phyloP scores from a whole-genome alignment of 2,113 vertebrate genomes.

The Sciurus niger region DNA sequence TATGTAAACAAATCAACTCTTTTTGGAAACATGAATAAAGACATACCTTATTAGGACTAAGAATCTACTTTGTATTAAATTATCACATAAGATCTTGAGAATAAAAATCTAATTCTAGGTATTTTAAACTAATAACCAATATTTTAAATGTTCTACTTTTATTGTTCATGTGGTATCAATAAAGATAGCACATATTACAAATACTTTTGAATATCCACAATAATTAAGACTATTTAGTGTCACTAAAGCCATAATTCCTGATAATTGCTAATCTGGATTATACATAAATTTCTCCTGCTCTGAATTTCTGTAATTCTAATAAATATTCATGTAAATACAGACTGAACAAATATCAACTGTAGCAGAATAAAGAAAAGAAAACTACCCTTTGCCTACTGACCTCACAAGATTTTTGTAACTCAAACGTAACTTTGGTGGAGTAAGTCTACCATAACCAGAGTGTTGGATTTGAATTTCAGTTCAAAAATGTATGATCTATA shows the following conservation, averaged over 20 bases:
- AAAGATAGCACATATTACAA: neutral
- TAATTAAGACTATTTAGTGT: neutral
- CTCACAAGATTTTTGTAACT: neutral
- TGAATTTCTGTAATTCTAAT: neutral
- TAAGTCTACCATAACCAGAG: neutral
- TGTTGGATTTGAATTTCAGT: neutral
- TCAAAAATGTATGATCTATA: neutral
- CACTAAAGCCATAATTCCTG: neutral
- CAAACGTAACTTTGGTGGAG: neutral
- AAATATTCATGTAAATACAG: neutral
- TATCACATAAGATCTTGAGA: neutral
- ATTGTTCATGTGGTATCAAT: neutral
- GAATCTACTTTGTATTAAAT: neutral
- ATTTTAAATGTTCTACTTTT: neutral
- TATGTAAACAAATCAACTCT: neutral
- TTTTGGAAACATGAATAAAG: constrained; percentile 44
- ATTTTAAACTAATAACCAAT: neutral
- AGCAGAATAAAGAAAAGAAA: neutral
- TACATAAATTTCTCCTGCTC: neutral
- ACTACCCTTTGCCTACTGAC: neutral
- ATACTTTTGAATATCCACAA: neutral
- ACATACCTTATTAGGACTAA: neutral
- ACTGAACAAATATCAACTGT: neutral
- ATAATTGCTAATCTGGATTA: neutral
- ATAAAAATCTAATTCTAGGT: neutral